Base-by-base conservation (phyloP, 2,113 vertebrate genomes). In the Setophaga petechia region DNA sequence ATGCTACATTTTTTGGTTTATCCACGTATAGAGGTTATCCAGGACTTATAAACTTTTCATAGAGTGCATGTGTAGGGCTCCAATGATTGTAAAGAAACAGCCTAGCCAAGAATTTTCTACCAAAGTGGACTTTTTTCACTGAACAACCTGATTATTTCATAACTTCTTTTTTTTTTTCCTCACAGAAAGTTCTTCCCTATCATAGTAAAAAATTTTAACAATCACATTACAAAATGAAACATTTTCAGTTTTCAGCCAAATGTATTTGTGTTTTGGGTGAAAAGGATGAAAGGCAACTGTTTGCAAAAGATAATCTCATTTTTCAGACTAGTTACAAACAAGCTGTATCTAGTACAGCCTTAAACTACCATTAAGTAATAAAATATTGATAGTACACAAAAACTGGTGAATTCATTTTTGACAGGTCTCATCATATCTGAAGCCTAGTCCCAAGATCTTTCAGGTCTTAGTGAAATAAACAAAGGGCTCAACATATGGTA, bases 371-470 rank as follows among this genome's bases (percentile, higher is more conserved):
- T 58, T 89, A 82, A 82, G 52, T 49, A 75, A 78, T 71, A 84
- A 92, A 67, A 81, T 79, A 84, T 37, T 65, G 44, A 78, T 87
- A 76, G 23, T 52, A 35, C 22, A 75, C 17, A 33, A 78, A 88
- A 84, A 72, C 30, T 65, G 54, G 46, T 77, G 21, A 94, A 78
- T 61, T 89, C 3, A 0, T 52, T 37, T 65, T 74, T 95, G 83
- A 88, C 90, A 90, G 44, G 52, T 81, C 69, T 87, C 51, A 71
- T 90, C 82, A 66, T 87, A 75, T 55, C 57, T 91, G 92, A 86
- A 93, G n/a, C 25, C 62, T 16, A 68, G 49, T 94, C 84, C 69
- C 85, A 67, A 87, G 94, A 96, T 88, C 79, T 76, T 93, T 79
- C 72, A 67, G 78, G 63, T 66, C 66, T 82, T 78, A 88, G 51